Base-by-base conservation (phyloP, 2,888 invertebrate genomes). In the Drosophila melanocephala region DNA sequence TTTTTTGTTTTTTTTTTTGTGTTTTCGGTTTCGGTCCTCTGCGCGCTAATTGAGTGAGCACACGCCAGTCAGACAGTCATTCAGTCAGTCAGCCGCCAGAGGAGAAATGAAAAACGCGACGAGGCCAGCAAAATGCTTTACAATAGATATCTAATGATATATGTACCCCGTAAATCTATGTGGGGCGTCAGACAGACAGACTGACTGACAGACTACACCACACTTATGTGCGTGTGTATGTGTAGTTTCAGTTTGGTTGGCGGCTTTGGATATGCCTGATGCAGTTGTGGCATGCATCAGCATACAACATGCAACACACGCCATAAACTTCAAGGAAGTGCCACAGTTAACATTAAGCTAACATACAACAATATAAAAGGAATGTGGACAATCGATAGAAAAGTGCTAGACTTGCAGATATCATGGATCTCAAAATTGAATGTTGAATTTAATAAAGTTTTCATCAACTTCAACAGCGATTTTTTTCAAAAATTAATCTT, bases 21-120 rank as follows among this genome's bases (percentile, higher is more conserved):
- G 70, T 66, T 79, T 77, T 77, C 60, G 79, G 79, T 90, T 90
- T 80, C 86, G 86, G 81, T 89, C 74, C 89, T 86, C 90, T 86
- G 87, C 81, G 76, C 86, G 86, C 90, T 86, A 86, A 86, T 86
- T 86, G 86, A 90, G 90, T 86, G 86, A 86, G 90, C 86, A 90
- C 90, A 86, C 89, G 86, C 83, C 89, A 85, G 65, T 57, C 81
- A 57, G 70, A 30, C 77, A 71, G 59, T 51, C 51, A 19, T 51
- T 28, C 19, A 51, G 56, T 39, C 56, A 28, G 53, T 33, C 53
- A 55, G 33, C 35, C 16, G 82, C 75, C 90, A 86, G 85, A 90
- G 85, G 85, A 86, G 85, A 86, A 86, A 86, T 86, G 85, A 86
- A 86, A 90, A 86, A 90, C 85, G 77, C 90, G 77, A 61, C 87